Evolutionary conservation across 1,140 invertebrate genomes (phyloP).

Genomic region (Camponotus vicinus): DNA sequence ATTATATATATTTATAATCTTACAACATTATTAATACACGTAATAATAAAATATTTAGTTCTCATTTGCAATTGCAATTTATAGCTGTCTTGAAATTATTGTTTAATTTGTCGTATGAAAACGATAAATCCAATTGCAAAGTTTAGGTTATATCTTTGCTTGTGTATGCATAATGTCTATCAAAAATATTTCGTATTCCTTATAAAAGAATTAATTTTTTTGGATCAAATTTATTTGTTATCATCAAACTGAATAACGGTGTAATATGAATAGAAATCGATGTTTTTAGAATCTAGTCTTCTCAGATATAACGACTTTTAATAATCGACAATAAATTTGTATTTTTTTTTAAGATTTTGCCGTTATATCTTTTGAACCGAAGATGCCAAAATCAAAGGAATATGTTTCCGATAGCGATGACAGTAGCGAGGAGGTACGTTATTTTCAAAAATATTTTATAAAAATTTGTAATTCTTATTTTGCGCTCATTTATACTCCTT

Average conservation of each 20-base stretch:
- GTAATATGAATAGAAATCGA: not conserved
- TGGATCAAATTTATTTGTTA: not conserved
- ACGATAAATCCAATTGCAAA: not conserved
- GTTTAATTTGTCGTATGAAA: not conserved
- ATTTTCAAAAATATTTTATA: not conserved
- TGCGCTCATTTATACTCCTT: not conserved
- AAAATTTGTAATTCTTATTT: conserved; percentile 1
- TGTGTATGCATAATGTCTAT: not conserved
- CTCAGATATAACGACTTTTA: not conserved
- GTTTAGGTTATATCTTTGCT: conserved; percentile 16
- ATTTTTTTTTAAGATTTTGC: conserved; percentile 1
- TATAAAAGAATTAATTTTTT: not conserved
- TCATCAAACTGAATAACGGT: not conserved
- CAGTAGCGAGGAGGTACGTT: conserved; percentile 69
- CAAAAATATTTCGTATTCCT: not conserved
- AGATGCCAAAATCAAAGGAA: conserved; percentile 82
- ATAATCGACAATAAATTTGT: not conserved
- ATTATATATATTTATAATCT: not conserved
- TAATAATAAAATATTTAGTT: not conserved
- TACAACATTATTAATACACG: not conserved
- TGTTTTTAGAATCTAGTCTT: not conserved
- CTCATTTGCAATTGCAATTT: not conserved
- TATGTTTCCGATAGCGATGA: conserved; percentile 70
- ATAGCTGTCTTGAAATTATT: not conserved
- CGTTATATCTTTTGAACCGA: not conserved